phyloP scores from a whole-genome alignment of 2,113 vertebrate species.

The Grallaria varia region DNA sequence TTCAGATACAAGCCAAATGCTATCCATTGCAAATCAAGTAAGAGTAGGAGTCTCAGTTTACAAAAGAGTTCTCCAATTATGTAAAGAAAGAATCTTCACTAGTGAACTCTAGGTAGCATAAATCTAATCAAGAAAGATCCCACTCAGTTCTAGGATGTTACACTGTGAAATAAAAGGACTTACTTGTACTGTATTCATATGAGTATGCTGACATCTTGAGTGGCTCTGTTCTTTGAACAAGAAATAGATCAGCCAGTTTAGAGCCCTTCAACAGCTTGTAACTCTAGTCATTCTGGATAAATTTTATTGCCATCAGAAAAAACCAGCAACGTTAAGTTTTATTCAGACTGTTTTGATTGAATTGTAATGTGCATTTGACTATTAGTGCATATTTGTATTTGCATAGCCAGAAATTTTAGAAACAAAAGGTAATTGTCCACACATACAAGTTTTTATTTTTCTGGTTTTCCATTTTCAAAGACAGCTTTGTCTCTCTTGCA shows the following conservation, averaged over 20 bases:
- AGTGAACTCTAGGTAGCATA: not conserved
- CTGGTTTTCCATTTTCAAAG: not conserved
- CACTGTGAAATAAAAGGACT: not conserved
- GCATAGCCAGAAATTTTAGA: not conserved
- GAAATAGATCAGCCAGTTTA: not conserved
- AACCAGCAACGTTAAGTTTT: not conserved
- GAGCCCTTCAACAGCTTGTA: not conserved
- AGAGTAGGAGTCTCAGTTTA: not conserved
- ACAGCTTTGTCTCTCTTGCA: not conserved
- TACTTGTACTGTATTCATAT: not conserved
- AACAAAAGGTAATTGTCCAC: not conserved
- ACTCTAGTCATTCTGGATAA: not conserved
- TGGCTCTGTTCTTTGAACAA: not conserved
- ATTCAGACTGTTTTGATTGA: not conserved
- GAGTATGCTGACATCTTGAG: not conserved
- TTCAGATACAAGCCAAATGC: constrained; percentile 64
- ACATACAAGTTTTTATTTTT: not conserved
- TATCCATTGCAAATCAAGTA: constrained; percentile 51
- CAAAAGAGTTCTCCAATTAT: not conserved
- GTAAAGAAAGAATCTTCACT: not conserved
- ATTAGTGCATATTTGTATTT: not conserved
- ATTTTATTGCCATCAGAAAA: not conserved
- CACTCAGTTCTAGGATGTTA: not conserved
- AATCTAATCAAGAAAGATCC: not conserved
- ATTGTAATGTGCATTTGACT: not conserved